phyloP scores from a whole-genome alignment of 37 sponge, comb jelly and placozoan species.

The Bolinopsis microptera region DNA sequence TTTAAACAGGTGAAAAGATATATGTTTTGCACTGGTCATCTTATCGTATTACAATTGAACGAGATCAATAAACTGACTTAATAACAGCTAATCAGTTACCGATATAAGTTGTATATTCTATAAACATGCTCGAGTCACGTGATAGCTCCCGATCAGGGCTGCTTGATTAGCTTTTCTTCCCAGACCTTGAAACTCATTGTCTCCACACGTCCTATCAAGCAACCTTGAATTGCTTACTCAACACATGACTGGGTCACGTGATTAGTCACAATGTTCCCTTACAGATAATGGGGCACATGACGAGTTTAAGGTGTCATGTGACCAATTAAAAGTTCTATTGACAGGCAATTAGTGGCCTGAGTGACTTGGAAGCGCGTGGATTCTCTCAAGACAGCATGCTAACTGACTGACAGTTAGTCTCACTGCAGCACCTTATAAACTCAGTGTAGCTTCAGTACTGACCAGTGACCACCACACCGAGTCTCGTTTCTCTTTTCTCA shows the following conservation, averaged over 20 bases:
- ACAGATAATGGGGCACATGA: too few species aligned
- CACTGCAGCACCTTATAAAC: not conserved
- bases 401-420: not conserved
- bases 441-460: not conserved
- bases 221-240: not conserved
- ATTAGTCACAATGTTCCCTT: too few species aligned
- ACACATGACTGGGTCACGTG: not conserved
- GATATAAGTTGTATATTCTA: not conserved
- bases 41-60: too few species aligned
- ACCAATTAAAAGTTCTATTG: too few species aligned
- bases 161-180: not conserved
- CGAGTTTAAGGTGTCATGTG: not conserved
- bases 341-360: not conserved
- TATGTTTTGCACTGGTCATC: too few species aligned
- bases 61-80: too few species aligned
- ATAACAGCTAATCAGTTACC: not conserved
- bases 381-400: not conserved
- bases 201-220: not conserved
- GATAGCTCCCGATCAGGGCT: too few species aligned
- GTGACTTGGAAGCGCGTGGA: not conserved
- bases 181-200: not conserved
- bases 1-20: too few species aligned
- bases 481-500: not conserved
- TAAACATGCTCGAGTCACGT: not conserved
- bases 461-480: too few species aligned